Percentiles rank a stretch among this genome's conserved stretches.
Conservation (phyloP, 2,888 invertebrate genomes). For the Empis livida region DNA sequence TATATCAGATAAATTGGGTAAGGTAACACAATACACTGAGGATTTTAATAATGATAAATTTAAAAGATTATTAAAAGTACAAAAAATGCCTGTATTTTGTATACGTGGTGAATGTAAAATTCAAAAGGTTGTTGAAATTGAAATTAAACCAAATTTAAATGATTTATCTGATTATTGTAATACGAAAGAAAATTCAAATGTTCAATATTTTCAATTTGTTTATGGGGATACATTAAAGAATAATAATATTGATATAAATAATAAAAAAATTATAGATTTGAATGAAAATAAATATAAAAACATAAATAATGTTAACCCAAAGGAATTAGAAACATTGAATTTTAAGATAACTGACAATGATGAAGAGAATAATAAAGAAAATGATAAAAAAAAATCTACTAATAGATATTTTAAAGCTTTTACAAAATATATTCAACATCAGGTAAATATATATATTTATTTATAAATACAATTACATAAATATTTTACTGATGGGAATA, state of each 20-base stretch:
- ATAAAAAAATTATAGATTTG: background rate
- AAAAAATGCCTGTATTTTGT: background rate
- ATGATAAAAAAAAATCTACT: too few relatives aligned
- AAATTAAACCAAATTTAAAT: background rate
- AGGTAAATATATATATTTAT: too few relatives aligned
- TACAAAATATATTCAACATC: too few relatives aligned
- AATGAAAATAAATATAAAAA: background rate
- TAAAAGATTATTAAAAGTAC: background rate
- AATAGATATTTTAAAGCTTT: too few relatives aligned
- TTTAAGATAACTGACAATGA: too few relatives aligned
- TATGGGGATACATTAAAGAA: too few relatives aligned
- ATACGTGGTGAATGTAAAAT: slow-evolving; percentile 1
- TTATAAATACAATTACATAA: too few relatives aligned
- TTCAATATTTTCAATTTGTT: background rate
- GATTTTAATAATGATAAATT: background rate
- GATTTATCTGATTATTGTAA: background rate
- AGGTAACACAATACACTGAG: background rate
- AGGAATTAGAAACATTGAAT: too few relatives aligned
- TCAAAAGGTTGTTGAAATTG: background rate
- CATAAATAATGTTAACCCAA: too few relatives aligned
- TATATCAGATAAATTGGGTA: background rate
- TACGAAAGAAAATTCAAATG: background rate
- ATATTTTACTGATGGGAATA: too few relatives aligned
- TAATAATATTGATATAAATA: too few relatives aligned
- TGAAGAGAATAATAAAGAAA: too few relatives aligned